Conservation (phyloP, 2,113 vertebrate genomes). For the Sinocyclocheilus anophthalmus region DNA sequence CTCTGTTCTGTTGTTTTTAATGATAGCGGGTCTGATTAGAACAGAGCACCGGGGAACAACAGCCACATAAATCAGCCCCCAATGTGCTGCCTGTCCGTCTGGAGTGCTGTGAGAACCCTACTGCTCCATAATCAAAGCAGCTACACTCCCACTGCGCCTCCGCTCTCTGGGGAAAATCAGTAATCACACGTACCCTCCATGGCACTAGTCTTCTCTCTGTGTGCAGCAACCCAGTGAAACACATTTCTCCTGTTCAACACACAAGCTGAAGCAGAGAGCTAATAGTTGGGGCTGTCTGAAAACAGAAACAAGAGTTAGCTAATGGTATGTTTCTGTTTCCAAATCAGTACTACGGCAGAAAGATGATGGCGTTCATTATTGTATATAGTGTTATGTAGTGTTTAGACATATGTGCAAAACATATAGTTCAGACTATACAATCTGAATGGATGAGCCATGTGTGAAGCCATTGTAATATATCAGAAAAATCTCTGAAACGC, state of each 20-base stretch:
- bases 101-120: slow-evolving; percentile 58
- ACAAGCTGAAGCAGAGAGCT: neutral
- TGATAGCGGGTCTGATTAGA: slow-evolving; percentile 68
- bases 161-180: slow-evolving; percentile 70
- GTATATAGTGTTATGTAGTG: neutral
- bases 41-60: slow-evolving; percentile 56
- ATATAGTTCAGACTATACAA: neutral
- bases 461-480: neutral
- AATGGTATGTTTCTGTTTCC: neutral
- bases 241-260: neutral
- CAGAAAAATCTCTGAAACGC: neutral
- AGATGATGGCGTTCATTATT: neutral
- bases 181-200: slow-evolving; percentile 63
- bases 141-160: slow-evolving; percentile 63
- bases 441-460: neutral
- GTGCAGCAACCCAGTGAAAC: neutral
- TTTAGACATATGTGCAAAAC: neutral
- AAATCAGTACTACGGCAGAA: neutral
- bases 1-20: slow-evolving; percentile 40
- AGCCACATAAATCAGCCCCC: slow-evolving; percentile 75
- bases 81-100: slow-evolving; percentile 58
- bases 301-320: neutral
- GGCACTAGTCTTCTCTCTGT: neutral
- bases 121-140: slow-evolving; percentile 72
- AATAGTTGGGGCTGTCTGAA: neutral